phyloP scores from a whole-genome alignment of 1,140 invertebrate species.

The Calliphora vicina region DNA sequence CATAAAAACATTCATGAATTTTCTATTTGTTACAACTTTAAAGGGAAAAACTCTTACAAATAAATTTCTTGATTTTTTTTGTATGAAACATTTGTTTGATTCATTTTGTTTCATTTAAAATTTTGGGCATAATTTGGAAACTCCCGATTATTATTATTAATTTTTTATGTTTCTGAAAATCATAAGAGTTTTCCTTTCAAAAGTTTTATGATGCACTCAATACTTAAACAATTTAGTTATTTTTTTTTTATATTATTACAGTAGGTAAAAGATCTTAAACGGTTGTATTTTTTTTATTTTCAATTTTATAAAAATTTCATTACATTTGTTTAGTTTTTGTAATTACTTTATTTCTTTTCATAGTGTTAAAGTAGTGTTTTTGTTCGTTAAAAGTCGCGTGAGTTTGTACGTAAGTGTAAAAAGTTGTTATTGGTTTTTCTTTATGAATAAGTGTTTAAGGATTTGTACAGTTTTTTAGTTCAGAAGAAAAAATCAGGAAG shows the following conservation, averaged over 20 bases:
- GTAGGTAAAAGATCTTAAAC: slow-evolving; percentile 57
- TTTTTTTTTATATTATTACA: slow-evolving; percentile 17
- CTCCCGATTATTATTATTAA: no score
- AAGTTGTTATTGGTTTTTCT: slow-evolving; percentile 39
- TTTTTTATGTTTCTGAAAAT: no score
- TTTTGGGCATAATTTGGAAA: no score
- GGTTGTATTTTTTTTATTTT: slow-evolving; percentile 44
- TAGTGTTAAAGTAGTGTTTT: slow-evolving; percentile 32
- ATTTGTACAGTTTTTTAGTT: no score
- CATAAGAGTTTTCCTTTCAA: background rate
- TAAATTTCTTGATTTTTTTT: no score
- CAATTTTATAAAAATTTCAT: slow-evolving; percentile 22
- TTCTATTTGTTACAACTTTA: background rate
- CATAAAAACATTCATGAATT: background rate
- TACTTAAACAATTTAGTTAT: background rate
- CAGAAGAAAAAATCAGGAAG: no score
- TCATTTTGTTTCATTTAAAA: no score
- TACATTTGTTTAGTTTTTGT: slow-evolving; percentile 9
- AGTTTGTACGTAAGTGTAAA: slow-evolving; percentile 42
- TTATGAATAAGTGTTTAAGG: no score
- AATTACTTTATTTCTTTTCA: slow-evolving; percentile 11
- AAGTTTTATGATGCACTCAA: background rate
- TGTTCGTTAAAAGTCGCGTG: slow-evolving; percentile 41
- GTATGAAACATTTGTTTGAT: no score
- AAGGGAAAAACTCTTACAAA: background rate